Base-by-base conservation (phyloP, 2,113 vertebrate genomes). In the Prionailurus bengalensis region DNA sequence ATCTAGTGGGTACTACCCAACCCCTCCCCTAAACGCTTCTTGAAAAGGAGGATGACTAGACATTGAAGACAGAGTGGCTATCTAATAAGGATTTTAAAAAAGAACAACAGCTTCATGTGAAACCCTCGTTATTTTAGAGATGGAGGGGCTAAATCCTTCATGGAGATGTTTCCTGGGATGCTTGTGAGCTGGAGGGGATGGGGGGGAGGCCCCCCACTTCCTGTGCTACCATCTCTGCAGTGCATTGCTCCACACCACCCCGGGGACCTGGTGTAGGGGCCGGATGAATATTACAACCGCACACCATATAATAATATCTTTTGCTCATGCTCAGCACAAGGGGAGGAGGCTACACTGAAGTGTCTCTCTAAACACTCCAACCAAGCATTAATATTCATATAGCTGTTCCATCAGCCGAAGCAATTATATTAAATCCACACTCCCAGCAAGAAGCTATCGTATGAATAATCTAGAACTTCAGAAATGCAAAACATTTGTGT, bases 311-410 rank as follows among this genome's bases (percentile, higher is more conserved):
- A 39, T 53, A 51, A n/a, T 23, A 63, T n/a, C 45, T 7, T 80
- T 61, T 84, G 31, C 48, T 70, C 1, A 5, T 25, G 5, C 51
- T 88, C 7, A 76, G 92, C 42, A 3, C 6, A 1, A 78, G 66
- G 55, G 81, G 33, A 39, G 92, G 78, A 95, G 53, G 16, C 33
- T 82, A 9, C 70, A 91, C 87, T 79, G 80, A 16, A 39, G 29
- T 97, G 65, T 97, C 31, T 82, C 55, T 90, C 83, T 93, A 66
- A 71, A 82, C 45, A 48, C 42, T 93, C 65, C 53, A 95, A 0
- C 78, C 79, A 51, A 91, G 48, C 91, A 8, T 94, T 33, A 7
- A 98, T 96, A 97, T 97, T 98, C 97, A 92, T 79, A 76, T 81
- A 92, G 76, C 55, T 92, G 2, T 89, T 95, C 79, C 55, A 82